Evolutionary conservation across 2,113 vertebrate species (phyloP).

Genomic region (Chauna torquata): DNA sequence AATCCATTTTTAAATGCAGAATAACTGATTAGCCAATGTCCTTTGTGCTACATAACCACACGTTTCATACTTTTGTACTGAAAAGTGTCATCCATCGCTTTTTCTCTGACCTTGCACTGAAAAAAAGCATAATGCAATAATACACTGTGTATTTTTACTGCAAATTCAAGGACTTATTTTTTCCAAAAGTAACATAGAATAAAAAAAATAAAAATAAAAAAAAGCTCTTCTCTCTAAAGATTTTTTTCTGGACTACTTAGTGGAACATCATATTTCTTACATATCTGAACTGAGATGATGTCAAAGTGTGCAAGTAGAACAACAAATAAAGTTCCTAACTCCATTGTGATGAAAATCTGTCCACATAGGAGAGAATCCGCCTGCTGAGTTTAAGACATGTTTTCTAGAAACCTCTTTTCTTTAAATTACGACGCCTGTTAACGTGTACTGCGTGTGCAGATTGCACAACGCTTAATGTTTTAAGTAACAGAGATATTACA

Average conservation of each 20-base stretch:
- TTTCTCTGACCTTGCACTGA: background rate
- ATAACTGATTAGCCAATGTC: slow-evolving; percentile 41
- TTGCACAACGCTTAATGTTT: background rate
- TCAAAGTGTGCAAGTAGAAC: background rate
- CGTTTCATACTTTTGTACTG: slow-evolving; percentile 4
- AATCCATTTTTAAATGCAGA: slow-evolving; percentile 54
- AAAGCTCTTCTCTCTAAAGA: background rate
- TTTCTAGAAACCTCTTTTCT: background rate
- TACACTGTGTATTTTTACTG: background rate
- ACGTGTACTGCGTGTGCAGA: background rate
- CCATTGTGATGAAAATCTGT: background rate
- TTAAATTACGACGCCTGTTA: background rate
- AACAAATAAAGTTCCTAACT: background rate
- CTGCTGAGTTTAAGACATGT: background rate
- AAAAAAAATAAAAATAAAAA: background rate
- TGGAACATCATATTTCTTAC: background rate
- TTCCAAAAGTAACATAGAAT: background rate
- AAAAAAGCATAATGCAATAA: background rate
- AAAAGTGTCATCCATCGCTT: slow-evolving; percentile 7
- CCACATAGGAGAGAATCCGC: background rate
- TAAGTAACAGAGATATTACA: background rate
- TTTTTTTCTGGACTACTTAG: background rate
- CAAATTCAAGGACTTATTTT: background rate
- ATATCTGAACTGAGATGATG: background rate
- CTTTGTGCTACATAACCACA: background rate